A percentile compares a stretch with the other conserved stretches of the same genome.
Conservation (phyloP, 2,888 invertebrate species). For the Euphydryas editha region DNA sequence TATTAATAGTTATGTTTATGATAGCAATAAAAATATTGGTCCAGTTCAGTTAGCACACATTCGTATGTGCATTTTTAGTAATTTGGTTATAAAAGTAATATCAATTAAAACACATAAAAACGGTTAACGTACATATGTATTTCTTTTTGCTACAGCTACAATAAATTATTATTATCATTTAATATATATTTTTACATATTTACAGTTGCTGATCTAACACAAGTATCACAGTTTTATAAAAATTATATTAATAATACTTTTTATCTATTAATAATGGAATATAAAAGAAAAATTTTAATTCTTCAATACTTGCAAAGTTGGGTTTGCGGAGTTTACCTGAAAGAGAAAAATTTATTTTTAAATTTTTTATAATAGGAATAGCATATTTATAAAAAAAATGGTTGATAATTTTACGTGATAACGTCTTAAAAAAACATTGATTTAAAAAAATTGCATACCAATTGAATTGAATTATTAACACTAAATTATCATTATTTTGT, state of each 20-base stretch:
- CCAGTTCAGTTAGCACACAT: background rate
- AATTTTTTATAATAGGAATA: too few species aligned
- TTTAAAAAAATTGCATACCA: too few species aligned
- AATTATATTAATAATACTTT: constrained; percentile 47
- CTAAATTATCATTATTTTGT: too few species aligned
- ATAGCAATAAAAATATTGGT: constrained; percentile 1
- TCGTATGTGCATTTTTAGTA: background rate
- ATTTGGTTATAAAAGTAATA: background rate
- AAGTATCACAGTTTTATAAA: constrained; percentile 68
- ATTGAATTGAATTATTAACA: too few species aligned
- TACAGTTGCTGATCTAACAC: constrained; percentile 58
- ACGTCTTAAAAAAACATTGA: too few species aligned
- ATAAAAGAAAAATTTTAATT: constrained; percentile 11
- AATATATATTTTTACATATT: constrained; percentile 63
- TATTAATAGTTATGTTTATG: constrained; percentile 6
- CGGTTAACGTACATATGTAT: constrained; percentile 60
- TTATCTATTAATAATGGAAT: constrained; percentile 21
- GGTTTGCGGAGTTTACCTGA: constrained; percentile 24
- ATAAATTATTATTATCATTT: constrained; percentile 64
- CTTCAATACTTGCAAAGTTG: constrained; percentile 23
- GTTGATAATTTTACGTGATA: too few species aligned
- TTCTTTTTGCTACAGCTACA: constrained; percentile 60
- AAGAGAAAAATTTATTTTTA: constrained; percentile 11
- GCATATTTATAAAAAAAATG: too few species aligned
- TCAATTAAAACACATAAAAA: constrained; percentile 20